Percentiles rank a stretch among this genome's conserved stretches.
These are phyloP conservation scores for Allolobophora icterica DNA, from an alignment of 2,888 invertebrate genomes.

Conservation along the genomic window DNA sequence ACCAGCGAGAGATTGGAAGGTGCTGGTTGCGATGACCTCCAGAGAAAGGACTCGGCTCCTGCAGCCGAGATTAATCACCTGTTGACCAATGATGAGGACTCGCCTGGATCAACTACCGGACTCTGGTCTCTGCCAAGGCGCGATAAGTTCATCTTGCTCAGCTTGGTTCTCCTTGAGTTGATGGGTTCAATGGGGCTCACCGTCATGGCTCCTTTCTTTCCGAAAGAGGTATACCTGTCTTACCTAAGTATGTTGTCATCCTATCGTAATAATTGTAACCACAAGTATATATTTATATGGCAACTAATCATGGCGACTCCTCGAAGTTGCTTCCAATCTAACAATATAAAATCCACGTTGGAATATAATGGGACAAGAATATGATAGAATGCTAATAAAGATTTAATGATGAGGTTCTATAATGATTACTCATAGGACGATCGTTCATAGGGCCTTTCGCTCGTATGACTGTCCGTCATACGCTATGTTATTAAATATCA, in stretches of 20 bases:
- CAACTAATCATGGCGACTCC: too few relatives aligned
- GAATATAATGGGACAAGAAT: too few relatives aligned
- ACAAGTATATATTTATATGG: too few relatives aligned
- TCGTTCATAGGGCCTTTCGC: too few relatives aligned
- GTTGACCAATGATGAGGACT: not conserved
- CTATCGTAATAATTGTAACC: too few relatives aligned
- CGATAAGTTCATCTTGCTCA: conserved; percentile 39
- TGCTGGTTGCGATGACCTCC: not conserved
- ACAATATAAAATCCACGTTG: too few relatives aligned
- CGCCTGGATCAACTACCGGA: not conserved
- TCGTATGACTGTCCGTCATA: too few relatives aligned
- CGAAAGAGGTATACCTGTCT: conserved; percentile 69
- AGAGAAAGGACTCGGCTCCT: not conserved
- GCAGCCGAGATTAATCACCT: not conserved
- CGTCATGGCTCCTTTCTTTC: conserved; percentile 82
- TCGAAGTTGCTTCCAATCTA: not conserved
- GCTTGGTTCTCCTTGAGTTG: conserved; percentile 38
- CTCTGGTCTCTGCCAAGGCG: not conserved
- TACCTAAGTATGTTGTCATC: not conserved
- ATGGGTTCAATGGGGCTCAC: conserved; percentile 62
- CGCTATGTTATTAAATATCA: too few relatives aligned
- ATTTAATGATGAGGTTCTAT: too few relatives aligned
- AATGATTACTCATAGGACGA: too few relatives aligned
- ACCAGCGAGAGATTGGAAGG: not conserved
- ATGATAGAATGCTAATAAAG: too few relatives aligned